Evolutionary conservation across 2,888 invertebrate genomes (phyloP).

Genomic region (Lepidocyrtoides sp.): DNA sequence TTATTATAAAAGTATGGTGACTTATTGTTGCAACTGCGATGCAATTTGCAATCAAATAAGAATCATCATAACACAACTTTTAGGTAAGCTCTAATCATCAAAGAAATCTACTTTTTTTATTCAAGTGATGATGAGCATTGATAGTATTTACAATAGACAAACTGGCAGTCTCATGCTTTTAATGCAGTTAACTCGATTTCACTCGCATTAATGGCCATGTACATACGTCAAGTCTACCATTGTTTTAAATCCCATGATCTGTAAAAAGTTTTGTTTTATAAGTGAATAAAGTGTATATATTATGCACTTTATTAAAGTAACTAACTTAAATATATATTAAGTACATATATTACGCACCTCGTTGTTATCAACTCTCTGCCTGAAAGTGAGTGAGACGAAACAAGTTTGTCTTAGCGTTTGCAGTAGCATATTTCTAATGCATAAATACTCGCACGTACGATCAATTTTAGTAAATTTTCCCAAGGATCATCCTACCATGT

Average conservation of each 20-base stretch:
- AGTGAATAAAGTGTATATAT: not conserved
- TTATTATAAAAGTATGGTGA: too few relatives aligned
- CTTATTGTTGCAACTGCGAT: too few relatives aligned
- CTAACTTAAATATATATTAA: too few relatives aligned
- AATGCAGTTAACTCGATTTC: conserved; percentile 53
- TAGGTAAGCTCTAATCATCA: conserved; percentile 27
- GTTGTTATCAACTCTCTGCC: not conserved
- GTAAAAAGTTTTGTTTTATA: conserved; percentile 48
- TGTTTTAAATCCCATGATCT: conserved; percentile 46
- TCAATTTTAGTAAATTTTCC: conserved; percentile 8
- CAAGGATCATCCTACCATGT: not conserved
- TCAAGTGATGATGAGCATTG: conserved; percentile 21
- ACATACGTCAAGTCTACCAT: conserved; percentile 4
- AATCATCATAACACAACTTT: not conserved
- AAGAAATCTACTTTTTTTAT: conserved; percentile 27
- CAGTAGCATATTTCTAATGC: not conserved
- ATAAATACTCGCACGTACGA: not conserved
- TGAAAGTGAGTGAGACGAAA: not conserved
- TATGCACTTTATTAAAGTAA: too few relatives aligned
- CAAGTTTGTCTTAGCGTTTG: conserved; percentile 11
- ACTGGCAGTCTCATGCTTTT: not conserved
- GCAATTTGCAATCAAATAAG: too few relatives aligned
- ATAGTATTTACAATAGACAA: not conserved
- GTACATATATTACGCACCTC: too few relatives aligned
- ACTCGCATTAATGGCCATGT: conserved; percentile 44